Conservation (phyloP, 2,113 vertebrate genomes). For the Vireo altiloquus region DNA sequence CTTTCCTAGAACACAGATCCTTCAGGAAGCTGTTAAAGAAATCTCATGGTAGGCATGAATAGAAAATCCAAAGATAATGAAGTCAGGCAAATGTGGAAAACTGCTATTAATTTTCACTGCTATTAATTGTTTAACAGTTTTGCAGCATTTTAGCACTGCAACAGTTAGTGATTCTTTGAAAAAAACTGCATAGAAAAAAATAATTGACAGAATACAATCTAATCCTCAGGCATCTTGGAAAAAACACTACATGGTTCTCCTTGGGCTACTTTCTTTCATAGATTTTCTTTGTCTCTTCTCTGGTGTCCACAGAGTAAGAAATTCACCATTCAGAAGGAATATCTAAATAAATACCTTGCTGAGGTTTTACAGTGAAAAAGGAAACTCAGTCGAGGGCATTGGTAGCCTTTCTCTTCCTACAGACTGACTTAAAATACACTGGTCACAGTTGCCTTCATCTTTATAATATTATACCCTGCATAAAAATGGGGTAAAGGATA, state of each 20-base stretch:
- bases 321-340: not conserved
- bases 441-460: not conserved
- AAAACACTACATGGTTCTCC: not conserved
- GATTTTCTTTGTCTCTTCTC: not conserved
- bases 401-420: not conserved
- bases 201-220: not conserved
- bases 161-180: not conserved
- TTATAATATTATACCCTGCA: not conserved
- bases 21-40: not conserved
- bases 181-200: not conserved
- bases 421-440: not conserved
- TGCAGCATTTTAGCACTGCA: not conserved
- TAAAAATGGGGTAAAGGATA: not conserved
- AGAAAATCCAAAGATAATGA: not conserved
- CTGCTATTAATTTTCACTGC: not conserved
- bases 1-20: not conserved
- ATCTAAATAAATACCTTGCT: not conserved
- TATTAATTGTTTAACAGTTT: not conserved
- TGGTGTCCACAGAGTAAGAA: not conserved
- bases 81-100: not conserved
- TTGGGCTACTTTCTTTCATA: not conserved
- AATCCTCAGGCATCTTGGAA: not conserved
- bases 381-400: not conserved
- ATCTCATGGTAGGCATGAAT: not conserved
- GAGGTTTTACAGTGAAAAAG: not conserved